phyloP scores from a whole-genome alignment of 2,888 invertebrate species.

The Tillus elongatus region DNA sequence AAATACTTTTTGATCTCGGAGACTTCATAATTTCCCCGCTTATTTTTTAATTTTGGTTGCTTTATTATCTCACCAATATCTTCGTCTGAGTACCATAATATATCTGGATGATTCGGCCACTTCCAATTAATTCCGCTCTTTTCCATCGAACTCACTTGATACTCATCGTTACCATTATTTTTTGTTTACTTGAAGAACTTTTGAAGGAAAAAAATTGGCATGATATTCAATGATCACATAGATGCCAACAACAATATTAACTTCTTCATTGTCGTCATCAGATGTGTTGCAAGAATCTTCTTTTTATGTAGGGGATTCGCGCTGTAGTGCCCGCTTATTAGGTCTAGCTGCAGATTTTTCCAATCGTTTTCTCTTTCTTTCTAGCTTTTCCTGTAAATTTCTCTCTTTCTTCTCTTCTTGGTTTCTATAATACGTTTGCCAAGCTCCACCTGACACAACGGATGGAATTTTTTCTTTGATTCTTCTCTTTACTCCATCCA shows the following conservation, averaged over 20 bases:
- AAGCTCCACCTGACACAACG: not conserved
- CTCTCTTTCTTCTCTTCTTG: conserved; percentile 4
- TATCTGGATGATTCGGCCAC: not conserved
- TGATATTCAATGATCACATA: conserved; percentile 3
- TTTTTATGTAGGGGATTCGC: not conserved
- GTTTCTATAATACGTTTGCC: not conserved
- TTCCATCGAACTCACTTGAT: not conserved
- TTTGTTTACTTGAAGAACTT: not conserved
- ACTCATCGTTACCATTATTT: not conserved
- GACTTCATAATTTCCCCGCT: not conserved
- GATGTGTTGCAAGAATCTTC: conserved; percentile 2
- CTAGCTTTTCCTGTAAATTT: not conserved
- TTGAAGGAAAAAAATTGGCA: not conserved
- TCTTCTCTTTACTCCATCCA: not conserved
- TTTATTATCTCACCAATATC: not conserved
- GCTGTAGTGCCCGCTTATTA: not conserved
- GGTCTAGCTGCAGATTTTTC: not conserved
- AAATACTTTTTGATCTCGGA: not conserved
- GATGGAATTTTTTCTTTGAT: conserved; percentile 5
- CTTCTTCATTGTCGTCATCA: not conserved
- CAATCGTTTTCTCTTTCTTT: not conserved
- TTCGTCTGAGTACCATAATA: not conserved
- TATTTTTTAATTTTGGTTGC: conserved; percentile 1
- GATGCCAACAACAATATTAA: not conserved
- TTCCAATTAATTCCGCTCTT: conserved; percentile 6